These are phyloP conservation scores for Platichthys flesus DNA, from an alignment of 2,113 vertebrate species.

Conservation along the genomic window DNA sequence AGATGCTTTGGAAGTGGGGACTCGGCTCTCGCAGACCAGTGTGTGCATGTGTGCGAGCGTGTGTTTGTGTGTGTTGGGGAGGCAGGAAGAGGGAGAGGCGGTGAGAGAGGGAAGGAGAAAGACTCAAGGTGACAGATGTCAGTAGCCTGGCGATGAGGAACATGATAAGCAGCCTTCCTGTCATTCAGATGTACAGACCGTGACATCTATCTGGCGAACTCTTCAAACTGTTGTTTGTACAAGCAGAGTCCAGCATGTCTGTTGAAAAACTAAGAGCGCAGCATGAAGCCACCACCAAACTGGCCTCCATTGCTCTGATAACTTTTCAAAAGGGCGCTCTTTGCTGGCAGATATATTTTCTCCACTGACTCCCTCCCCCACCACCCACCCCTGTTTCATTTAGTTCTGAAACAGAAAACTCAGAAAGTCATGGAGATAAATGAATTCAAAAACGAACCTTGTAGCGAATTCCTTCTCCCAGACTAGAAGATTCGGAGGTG, in stretches of 20 bases:
- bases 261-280: conserved; percentile 5
- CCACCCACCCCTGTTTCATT: neutral
- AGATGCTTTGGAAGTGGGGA: conserved; percentile 76
- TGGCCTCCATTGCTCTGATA: conserved; percentile 5
- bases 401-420: conserved; percentile 25
- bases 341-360: neutral
- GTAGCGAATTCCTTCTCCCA: conserved; percentile 37
- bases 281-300: conserved; percentile 1
- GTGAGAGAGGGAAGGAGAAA: conserved; percentile 30
- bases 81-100: conserved; percentile 9
- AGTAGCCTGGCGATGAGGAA: conserved; percentile 65
- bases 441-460: conserved; percentile 42
- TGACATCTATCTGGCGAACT: conserved; percentile 48
- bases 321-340: conserved; percentile 33
- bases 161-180: conserved; percentile 68
- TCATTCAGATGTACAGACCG: conserved; percentile 59
- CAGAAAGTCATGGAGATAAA: conserved; percentile 50
- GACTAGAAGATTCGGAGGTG: conserved; percentile 57
- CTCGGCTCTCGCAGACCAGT: conserved; percentile 39
- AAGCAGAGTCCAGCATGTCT: conserved; percentile 32
- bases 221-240: conserved; percentile 41
- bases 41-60: conserved; percentile 38
- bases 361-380: neutral
- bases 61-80: conserved; percentile 29
- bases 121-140: conserved; percentile 75